Base-by-base conservation (phyloP, 2,888 invertebrate species). In the Eustalomyia histrio region DNA sequence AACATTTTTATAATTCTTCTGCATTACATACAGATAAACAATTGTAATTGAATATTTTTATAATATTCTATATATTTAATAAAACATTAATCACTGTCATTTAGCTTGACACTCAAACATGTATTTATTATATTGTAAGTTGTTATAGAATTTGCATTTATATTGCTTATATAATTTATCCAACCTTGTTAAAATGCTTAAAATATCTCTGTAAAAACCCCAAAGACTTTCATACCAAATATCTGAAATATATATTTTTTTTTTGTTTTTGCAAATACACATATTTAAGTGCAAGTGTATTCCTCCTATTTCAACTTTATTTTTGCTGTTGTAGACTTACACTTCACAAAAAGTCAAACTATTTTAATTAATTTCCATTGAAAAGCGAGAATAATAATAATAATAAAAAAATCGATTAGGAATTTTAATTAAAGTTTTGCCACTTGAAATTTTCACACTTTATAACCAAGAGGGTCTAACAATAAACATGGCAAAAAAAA, bases 401-500 rank as follows among this genome's bases (percentile, higher is more conserved):
- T n/a, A 39, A 71, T 24, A 58, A 53, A 60, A 58, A 75, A 76
- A 61, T 63, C 63, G 57, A 71, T 79, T 61, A 63, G 68, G 72
- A 80, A 72, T 72, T 80, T 80, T 83, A 79, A 82, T 83, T 78
- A 76, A 76, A 82, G 65, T 80, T 80, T 69, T 80, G 55, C 75
- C 75, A 82, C 83, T 83, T 73, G 53, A 79, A 69, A 79, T 55
- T 50, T 78, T 73, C 29, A 61, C 57, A 65, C 58, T 69, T 65
- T 14, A 18, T 50, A 1, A 18, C n/a, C 10, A 67, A 67, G 52
- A 39, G 61, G 60, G 47, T 33, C 47, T 5, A 55, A 71, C 65
- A 72, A n/a, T 29, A 29, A 33, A 55, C 12, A 39, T 55, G 68
- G n/a, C n/a, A n/a, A n/a, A n/a, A n/a, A n/a, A n/a, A n/a, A n/a